Evolutionary conservation across 2,797 vertebrate genomes (phyloP).

Genomic region (Spinibarbus caldwelli): DNA sequence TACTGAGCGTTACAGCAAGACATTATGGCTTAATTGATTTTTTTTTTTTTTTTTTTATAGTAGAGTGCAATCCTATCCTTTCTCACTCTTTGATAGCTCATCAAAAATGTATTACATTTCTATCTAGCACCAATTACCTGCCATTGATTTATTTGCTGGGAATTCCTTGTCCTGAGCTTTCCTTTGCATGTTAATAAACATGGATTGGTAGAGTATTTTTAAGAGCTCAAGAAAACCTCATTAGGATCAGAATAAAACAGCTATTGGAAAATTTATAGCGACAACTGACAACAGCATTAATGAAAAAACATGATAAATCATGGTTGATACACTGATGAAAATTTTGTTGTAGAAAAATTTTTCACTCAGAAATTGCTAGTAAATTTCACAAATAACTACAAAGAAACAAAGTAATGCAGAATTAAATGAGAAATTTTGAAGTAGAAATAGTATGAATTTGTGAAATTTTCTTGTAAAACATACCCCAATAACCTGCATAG

Average conservation of each 20-base stretch:
- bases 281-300: neutral
- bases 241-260: conserved; percentile 11
- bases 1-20: conserved; percentile 66
- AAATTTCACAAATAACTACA: neutral
- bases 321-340: neutral
- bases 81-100: conserved; percentile 63
- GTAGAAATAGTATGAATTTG: too few species aligned
- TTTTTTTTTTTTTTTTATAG: conserved; percentile 62
- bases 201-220: conserved; percentile 30
- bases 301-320: neutral
- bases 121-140: conserved; percentile 56
- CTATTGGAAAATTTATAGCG: conserved; percentile 6
- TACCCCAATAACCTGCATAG: too few species aligned
- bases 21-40: conserved; percentile 70
- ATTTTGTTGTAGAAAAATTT: neutral
- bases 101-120: conserved; percentile 67
- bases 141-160: conserved; percentile 60
- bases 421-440: neutral
- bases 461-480: too few species aligned
- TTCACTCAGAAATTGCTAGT: neutral
- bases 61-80: conserved; percentile 56
- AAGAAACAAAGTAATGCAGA: neutral
- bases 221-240: conserved; percentile 7
- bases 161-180: conserved; percentile 50
- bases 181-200: conserved; percentile 49